Conservation (phyloP, 2,113 vertebrate genomes). For the Hymenochirus boettgeri region DNA sequence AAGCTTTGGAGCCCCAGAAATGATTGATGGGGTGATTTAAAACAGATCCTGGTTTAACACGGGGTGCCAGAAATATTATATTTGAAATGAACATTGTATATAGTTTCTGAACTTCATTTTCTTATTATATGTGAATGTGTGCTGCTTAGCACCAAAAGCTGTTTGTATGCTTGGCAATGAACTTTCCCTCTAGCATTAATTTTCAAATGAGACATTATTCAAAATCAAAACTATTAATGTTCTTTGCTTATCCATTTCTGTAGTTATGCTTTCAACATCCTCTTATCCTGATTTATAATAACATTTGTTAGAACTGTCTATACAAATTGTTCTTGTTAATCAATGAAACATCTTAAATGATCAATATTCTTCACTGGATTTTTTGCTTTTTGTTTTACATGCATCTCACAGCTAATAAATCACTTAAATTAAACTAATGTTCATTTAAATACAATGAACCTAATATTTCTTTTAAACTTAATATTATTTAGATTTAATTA, state of each 20-base stretch:
- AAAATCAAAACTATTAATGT: too few species aligned
- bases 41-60: too few species aligned
- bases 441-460: neutral
- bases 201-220: too few species aligned
- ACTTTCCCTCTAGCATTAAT: too few species aligned
- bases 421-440: neutral
- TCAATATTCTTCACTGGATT: neutral
- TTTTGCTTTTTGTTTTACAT: neutral
- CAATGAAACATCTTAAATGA: neutral
- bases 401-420: neutral
- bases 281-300: neutral
- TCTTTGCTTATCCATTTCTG: conserved; percentile 1
- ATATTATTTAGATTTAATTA: neutral
- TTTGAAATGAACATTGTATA: too few species aligned
- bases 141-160: too few species aligned
- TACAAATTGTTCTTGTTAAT: neutral
- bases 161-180: too few species aligned
- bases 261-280: neutral
- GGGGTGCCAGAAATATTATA: too few species aligned
- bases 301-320: neutral
- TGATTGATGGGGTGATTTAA: too few species aligned
- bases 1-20: too few species aligned
- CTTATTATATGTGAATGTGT: too few species aligned
- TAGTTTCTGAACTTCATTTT: too few species aligned
- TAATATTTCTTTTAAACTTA: neutral